A percentile compares a stretch with the other conserved stretches of the same genome.
These are phyloP conservation scores for Drosophila recens DNA, from an alignment of 2,888 invertebrate genomes.

Conservation along the genomic window DNA sequence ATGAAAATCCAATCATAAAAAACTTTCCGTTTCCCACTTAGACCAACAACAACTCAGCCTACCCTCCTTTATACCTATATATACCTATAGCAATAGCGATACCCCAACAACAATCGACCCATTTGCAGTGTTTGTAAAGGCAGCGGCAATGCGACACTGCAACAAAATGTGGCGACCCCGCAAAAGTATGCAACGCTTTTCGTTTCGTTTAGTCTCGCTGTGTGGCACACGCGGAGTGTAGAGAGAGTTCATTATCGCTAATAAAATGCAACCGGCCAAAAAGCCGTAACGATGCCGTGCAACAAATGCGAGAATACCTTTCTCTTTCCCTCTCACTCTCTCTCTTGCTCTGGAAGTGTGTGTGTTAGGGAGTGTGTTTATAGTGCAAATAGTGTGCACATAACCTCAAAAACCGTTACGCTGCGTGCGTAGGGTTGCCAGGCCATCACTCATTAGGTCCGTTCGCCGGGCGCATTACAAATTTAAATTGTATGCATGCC, in stretches of 20 bases:
- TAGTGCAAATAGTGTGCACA: constrained; percentile 10
- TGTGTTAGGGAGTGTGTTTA: background rate
- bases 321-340: background rate
- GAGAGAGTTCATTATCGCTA: constrained; percentile 73
- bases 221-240: constrained; percentile 46
- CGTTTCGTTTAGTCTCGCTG: constrained; percentile 49
- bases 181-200: constrained; percentile 48
- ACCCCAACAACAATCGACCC: constrained; percentile 31
- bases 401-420: constrained; percentile 30
- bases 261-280: constrained; percentile 67
- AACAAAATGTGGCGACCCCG: constrained; percentile 27
- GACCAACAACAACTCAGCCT: background rate
- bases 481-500: constrained; percentile 74
- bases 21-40: background rate
- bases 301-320: constrained; percentile 15
- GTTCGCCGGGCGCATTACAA: constrained; percentile 56
- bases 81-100: constrained; percentile 8
- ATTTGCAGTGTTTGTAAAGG: constrained; percentile 12
- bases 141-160: constrained; percentile 62
- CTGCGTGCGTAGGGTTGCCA: constrained; percentile 28
- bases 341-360: too few species aligned
- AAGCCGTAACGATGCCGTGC: constrained; percentile 25
- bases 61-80: background rate
- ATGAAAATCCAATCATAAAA: too few species aligned
- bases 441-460: constrained; percentile 52